A percentile compares a stretch with the other conserved stretches of the same genome.
Conservation (phyloP, 2,113 vertebrate species). For the Raja brachyura region DNA sequence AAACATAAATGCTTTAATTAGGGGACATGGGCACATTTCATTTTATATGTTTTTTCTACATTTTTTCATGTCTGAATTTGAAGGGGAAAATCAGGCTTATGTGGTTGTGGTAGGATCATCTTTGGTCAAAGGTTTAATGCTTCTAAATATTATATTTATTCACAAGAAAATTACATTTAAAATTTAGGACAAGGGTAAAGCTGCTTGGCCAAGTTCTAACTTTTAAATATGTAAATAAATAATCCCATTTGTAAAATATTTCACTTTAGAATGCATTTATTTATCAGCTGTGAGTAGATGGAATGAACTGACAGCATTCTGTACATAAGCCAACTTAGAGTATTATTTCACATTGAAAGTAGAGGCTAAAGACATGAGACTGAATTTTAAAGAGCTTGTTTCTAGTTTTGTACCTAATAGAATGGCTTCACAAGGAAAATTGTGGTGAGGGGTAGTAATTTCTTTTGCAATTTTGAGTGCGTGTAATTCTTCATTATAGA, state of each 20-base stretch:
- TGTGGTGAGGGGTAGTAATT: conserved; percentile 14
- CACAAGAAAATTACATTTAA: neutral
- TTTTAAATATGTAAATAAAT: conserved; percentile 75
- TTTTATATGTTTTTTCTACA: neutral
- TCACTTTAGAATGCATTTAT: conserved; percentile 47
- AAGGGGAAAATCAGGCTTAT: neutral
- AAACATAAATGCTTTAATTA: neutral
- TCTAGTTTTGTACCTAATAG: conserved; percentile 85
- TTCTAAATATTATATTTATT: conserved; percentile 34
- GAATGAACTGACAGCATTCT: conserved; percentile 76
- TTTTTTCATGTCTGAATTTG: neutral
- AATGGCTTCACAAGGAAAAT: conserved; percentile 41
- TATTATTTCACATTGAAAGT: conserved; percentile 99
- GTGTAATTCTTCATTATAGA: conserved; percentile 2
- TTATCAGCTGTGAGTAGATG: conserved; percentile 77
- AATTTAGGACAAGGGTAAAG: conserved; percentile 12
- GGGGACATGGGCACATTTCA: neutral
- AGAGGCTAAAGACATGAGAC: conserved; percentile 67
- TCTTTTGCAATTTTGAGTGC: conserved; percentile 7
- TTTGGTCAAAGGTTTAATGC: neutral
- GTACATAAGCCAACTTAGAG: conserved; percentile 89
- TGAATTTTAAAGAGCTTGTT: conserved; percentile 77
- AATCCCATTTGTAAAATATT: conserved; percentile 62
- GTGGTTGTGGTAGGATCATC: neutral
- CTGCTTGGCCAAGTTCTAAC: conserved; percentile 61